These are phyloP conservation scores for Dasypolia templi DNA, from an alignment of 2,888 invertebrate genomes.

Conservation along the genomic window DNA sequence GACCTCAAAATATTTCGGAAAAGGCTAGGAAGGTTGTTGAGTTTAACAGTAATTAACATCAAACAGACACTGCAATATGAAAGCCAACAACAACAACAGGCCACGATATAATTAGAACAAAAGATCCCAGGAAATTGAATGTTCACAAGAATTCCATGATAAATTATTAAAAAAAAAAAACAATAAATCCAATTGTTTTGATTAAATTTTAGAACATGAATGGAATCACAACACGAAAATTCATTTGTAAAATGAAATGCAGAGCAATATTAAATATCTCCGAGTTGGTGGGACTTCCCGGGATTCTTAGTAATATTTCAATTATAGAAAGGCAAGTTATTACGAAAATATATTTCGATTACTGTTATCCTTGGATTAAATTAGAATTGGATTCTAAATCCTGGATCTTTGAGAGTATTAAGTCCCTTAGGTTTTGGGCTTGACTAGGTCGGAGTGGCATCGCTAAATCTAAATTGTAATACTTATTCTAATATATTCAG, in stretches of 20 bases:
- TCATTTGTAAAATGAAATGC: slow-evolving; percentile 60
- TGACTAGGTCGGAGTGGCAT: neutral
- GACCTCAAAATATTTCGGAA: too few relatives aligned
- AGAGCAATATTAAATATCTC: slow-evolving; percentile 64
- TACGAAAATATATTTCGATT: slow-evolving; percentile 54
- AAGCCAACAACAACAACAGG: slow-evolving; percentile 15
- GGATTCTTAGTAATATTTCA: slow-evolving; percentile 54
- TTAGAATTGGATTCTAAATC: slow-evolving; percentile 34
- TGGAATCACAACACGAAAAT: slow-evolving; percentile 60
- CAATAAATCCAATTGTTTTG: slow-evolving; percentile 63
- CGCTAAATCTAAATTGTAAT: slow-evolving; percentile 23
- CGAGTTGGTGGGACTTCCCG: slow-evolving; percentile 42
- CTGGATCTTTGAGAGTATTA: slow-evolving; percentile 36
- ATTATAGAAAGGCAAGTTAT: slow-evolving; percentile 52
- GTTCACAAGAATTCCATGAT: slow-evolving; percentile 49
- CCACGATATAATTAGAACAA: slow-evolving; percentile 23
- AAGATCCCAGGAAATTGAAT: slow-evolving; percentile 44
- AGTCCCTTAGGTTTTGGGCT: slow-evolving; percentile 20
- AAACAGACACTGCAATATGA: slow-evolving; percentile 3
- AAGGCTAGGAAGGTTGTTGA: neutral
- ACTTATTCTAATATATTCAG: slow-evolving; percentile 2
- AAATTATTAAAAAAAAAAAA: slow-evolving; percentile 60
- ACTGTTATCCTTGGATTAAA: slow-evolving; percentile 56
- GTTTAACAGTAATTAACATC: neutral
- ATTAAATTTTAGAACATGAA: slow-evolving; percentile 64